Conservation (phyloP, 2,888 invertebrate genomes). For the Slavum lentiscoides region DNA sequence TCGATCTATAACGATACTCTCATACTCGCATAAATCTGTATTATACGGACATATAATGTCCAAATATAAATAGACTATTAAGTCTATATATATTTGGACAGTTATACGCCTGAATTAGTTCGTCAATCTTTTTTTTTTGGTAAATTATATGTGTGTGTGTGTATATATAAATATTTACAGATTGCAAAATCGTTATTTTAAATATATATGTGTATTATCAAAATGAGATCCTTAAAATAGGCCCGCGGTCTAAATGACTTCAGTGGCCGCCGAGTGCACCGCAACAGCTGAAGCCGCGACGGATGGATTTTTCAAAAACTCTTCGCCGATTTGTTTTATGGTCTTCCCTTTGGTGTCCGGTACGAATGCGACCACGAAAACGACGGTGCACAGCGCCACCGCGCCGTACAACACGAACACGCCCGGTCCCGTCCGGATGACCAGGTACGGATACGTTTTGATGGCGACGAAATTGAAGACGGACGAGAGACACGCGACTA, state of each 20-base stretch:
- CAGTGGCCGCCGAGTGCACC: not conserved
- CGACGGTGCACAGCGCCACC: slow-evolving; percentile 8
- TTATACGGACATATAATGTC: too few relatives aligned
- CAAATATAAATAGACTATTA: too few relatives aligned
- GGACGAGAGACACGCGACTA: slow-evolving; percentile 61
- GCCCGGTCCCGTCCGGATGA: slow-evolving; percentile 59
- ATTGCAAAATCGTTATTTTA: too few relatives aligned
- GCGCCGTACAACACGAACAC: slow-evolving; percentile 56
- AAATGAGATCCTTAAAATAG: slow-evolving; percentile 10
- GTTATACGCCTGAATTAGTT: too few relatives aligned
- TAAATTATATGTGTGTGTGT: too few relatives aligned
- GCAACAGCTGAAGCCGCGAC: not conserved
- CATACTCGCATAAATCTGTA: too few relatives aligned
- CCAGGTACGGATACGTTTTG: slow-evolving; percentile 63
- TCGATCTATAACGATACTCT: too few relatives aligned
- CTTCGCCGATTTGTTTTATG: slow-evolving; percentile 49
- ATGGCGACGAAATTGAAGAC: slow-evolving; percentile 64
- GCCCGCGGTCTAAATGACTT: not conserved
- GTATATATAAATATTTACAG: too few relatives aligned
- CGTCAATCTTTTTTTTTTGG: too few relatives aligned
- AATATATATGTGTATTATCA: too few relatives aligned
- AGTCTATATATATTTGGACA: too few relatives aligned
- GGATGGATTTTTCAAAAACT: not conserved
- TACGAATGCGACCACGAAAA: slow-evolving; percentile 10
- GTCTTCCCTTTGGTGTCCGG: slow-evolving; percentile 53